A percentile compares a stretch with the other conserved stretches of the same genome.
Conservation (phyloP, 2,797 vertebrate genomes). For the Erethizon dorsatum region DNA sequence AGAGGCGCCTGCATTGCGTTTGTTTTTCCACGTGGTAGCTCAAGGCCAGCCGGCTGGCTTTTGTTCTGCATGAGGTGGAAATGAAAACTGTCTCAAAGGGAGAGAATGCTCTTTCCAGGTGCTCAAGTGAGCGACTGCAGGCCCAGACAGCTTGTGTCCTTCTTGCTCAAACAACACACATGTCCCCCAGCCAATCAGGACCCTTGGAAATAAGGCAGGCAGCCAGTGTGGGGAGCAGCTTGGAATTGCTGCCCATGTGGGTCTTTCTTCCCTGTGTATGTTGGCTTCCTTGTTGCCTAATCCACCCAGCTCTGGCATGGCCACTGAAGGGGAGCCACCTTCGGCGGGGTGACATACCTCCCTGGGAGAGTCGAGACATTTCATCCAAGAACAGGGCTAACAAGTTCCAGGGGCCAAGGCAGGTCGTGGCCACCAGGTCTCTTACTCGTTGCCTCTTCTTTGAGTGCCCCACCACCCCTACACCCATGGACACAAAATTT, state of each 20-base stretch:
- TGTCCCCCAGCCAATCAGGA: conserved; percentile 8
- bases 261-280: background rate
- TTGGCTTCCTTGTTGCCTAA: background rate
- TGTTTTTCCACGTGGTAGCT: conserved; percentile 58
- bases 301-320: background rate
- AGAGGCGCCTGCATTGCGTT: conserved; percentile 27
- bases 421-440: conserved; percentile 59
- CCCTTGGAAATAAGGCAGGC: background rate
- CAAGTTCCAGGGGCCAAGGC: background rate
- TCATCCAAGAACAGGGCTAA: conserved; percentile 69
- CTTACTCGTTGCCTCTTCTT: conserved; percentile 62
- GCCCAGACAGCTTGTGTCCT: background rate
- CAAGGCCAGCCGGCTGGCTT: conserved; percentile 57
- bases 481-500: background rate
- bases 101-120: conserved; percentile 21
- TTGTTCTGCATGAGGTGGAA: conserved; percentile 73
- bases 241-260: background rate
- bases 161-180: conserved; percentile 46
- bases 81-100: conserved; percentile 59
- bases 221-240: background rate
- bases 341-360: background rate
- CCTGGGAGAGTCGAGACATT: conserved; percentile 31
- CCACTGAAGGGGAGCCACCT: background rate
- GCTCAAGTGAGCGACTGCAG: background rate
- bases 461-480: background rate